These are phyloP conservation scores for Ceratina australensis DNA, from an alignment of 1,140 invertebrate species.

Conservation along the genomic window DNA sequence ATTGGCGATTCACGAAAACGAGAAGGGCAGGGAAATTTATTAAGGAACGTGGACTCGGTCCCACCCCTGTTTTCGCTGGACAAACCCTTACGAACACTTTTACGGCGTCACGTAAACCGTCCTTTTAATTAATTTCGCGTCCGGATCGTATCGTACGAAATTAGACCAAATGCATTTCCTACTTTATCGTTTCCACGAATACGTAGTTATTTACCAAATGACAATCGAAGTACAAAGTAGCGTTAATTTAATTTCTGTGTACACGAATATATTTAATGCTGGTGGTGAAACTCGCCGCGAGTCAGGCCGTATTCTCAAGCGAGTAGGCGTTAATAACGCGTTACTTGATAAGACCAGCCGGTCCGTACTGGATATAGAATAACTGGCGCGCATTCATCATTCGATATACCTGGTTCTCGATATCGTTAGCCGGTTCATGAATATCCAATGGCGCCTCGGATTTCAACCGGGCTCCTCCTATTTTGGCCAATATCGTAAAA, in stretches of 20 bases:
- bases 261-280: too few relatives aligned
- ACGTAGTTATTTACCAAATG: too few relatives aligned
- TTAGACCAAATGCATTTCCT: too few relatives aligned
- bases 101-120: neutral
- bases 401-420: neutral
- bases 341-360: neutral
- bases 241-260: too few relatives aligned
- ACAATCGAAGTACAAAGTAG: too few relatives aligned
- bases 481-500: neutral
- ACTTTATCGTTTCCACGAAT: too few relatives aligned
- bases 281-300: neutral
- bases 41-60: neutral
- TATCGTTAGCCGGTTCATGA: conserved; percentile 24
- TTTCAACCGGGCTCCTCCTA: neutral
- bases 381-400: conserved; percentile 17
- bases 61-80: neutral
- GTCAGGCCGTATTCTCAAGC: neutral
- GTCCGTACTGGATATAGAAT: neutral
- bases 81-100: neutral
- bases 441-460: conserved; percentile 30
- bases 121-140: conserved; percentile 39
- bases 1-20: neutral
- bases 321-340: conserved; percentile 12
- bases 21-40: neutral
- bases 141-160: too few relatives aligned